Evolutionary conservation across 1,140 invertebrate genomes (phyloP).

Genomic region (Diachasmimorpha longicaudata): DNA sequence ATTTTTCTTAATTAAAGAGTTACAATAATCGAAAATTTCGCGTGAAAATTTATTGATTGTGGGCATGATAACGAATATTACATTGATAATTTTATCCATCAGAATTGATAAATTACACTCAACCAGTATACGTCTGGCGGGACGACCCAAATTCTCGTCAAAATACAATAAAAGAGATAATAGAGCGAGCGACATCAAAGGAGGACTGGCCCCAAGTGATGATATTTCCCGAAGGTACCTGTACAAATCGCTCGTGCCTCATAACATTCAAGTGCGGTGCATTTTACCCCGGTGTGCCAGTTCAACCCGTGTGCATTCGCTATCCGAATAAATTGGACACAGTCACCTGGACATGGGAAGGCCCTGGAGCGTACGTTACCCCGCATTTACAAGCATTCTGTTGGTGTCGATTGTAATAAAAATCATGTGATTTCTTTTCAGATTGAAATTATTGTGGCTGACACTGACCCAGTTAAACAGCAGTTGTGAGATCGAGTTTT

Average conservation of each 20-base stretch:
- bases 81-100: conserved; percentile 21
- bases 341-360: conserved; percentile 97
- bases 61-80: too few species aligned
- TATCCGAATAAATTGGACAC: conserved; percentile 93
- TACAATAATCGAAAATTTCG: too few species aligned
- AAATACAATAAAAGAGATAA: conserved; percentile 90
- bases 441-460: conserved; percentile 85
- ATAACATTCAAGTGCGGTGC: conserved; percentile 96
- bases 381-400: not conserved
- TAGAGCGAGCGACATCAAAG: conserved; percentile 79
- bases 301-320: conserved; percentile 91
- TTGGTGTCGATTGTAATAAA: not conserved
- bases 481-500: conserved; percentile 91
- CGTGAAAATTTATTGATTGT: not conserved
- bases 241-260: conserved; percentile 90
- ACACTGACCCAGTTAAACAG: conserved; percentile 91
- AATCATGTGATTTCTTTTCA: conserved; percentile 57
- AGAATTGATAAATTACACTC: conserved; percentile 92
- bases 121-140: conserved; percentile 92
- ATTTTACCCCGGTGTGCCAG: conserved; percentile 91
- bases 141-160: conserved; percentile 91
- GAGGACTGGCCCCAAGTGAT: conserved; percentile 93
- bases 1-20: too few species aligned
- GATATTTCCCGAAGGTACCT: conserved; percentile 96
- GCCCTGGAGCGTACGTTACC: conserved; percentile 79